These are phyloP conservation scores for Notarius lentiginosus DNA, from an alignment of 2,113 vertebrate species.

Conservation along the genomic window DNA sequence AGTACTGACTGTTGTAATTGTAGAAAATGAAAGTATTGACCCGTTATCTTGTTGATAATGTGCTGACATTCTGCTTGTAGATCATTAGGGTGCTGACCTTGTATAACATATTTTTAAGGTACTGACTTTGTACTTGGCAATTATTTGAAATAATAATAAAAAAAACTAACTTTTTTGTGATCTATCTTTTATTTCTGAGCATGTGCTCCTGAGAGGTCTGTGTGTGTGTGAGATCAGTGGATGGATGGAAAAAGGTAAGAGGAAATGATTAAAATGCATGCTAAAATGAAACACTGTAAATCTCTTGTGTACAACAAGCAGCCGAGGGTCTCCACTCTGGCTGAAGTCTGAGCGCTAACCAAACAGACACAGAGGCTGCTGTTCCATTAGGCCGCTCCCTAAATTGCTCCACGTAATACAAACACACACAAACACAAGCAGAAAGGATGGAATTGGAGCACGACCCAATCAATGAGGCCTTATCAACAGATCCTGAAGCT, in stretches of 20 bases:
- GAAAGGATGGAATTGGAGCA: neutral
- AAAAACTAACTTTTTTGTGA: too few species aligned
- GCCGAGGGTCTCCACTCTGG: conserved; percentile 1
- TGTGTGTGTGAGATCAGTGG: neutral
- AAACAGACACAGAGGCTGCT: conserved; percentile 19
- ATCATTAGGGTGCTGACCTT: too few species aligned
- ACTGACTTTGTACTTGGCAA: neutral
- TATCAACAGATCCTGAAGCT: conserved; percentile 57
- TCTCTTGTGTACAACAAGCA: neutral
- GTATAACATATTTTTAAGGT: neutral
- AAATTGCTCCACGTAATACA: conserved; percentile 17
- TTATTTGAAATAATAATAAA: too few species aligned
- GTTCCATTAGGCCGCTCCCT: conserved; percentile 30
- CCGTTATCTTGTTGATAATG: too few species aligned
- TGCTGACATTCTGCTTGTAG: neutral
- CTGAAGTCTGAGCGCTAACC: neutral
- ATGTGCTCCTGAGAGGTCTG: neutral
- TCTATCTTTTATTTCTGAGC: neutral
- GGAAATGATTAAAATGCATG: neutral
- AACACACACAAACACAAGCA: conserved; percentile 5
- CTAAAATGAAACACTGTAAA: neutral
- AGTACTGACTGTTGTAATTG: too few species aligned
- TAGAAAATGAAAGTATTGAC: too few species aligned
- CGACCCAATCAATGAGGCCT: conserved; percentile 59
- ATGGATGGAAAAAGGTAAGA: neutral